Percentiles rank a stretch among this genome's conserved stretches.
Evolutionary conservation across 2,113 vertebrate genomes (phyloP).

Genomic region (Ammodytes dubius): DNA sequence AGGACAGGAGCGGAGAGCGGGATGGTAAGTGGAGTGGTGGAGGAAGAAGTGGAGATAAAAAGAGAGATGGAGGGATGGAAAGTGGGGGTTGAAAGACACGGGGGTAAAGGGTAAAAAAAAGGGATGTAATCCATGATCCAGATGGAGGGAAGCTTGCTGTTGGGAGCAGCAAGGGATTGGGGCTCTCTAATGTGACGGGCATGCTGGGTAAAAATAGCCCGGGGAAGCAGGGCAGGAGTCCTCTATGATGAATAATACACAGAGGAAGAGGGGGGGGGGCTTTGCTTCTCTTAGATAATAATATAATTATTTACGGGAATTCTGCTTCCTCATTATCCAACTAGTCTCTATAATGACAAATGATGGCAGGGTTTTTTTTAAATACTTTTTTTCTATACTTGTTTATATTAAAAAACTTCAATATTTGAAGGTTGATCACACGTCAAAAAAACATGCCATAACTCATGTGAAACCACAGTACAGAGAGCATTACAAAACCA

Average conservation of each 20-base stretch:
- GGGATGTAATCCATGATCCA: slow-evolving; percentile 77
- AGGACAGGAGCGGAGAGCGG: slow-evolving; percentile 41
- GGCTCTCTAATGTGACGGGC: slow-evolving; percentile 77
- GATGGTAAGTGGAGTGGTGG: slow-evolving; percentile 39
- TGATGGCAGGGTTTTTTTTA: background rate
- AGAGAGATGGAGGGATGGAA: slow-evolving; percentile 21
- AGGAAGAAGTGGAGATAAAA: slow-evolving; percentile 52
- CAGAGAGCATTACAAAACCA: slow-evolving; percentile 55
- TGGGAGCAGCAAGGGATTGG: slow-evolving; percentile 77
- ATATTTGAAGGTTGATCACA: slow-evolving; percentile 40
- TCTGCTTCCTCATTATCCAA: slow-evolving; percentile 53
- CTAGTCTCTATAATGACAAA: slow-evolving; percentile 18
- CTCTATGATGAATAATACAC: slow-evolving; percentile 83
- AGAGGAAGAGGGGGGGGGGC: slow-evolving; percentile 41
- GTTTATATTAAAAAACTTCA: slow-evolving; percentile 29
- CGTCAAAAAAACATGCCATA: slow-evolving; percentile 14
- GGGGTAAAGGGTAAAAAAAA: slow-evolving; percentile 51
- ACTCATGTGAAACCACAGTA: slow-evolving; percentile 49
- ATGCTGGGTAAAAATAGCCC: slow-evolving; percentile 82
- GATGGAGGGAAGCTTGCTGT: slow-evolving; percentile 72
- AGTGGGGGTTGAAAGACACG: background rate
- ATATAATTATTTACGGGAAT: slow-evolving; percentile 66
- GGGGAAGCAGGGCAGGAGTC: slow-evolving; percentile 79
- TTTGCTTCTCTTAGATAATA: slow-evolving; percentile 53
- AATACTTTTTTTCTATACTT: background rate